These are phyloP conservation scores for Drosophila nikananu DNA, from an alignment of 1,140 invertebrate genomes.

Conservation along the genomic window DNA sequence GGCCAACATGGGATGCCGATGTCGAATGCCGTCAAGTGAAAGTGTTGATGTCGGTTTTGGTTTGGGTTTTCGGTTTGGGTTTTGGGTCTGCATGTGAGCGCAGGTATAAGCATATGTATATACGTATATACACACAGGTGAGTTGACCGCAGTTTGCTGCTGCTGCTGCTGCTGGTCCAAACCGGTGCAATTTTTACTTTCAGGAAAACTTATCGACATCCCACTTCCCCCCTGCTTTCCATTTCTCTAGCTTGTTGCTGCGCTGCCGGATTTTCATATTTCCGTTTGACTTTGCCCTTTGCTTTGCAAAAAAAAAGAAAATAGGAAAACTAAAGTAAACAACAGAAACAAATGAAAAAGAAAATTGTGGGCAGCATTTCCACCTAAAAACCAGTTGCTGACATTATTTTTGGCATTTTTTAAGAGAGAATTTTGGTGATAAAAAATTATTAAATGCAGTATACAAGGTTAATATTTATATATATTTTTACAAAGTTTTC, in stretches of 20 bases:
- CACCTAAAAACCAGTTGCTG: not conserved
- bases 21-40: constrained; percentile 27
- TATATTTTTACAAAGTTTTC: not conserved
- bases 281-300: constrained; percentile 34
- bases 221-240: constrained; percentile 9
- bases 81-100: constrained; percentile 9
- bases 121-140: not conserved
- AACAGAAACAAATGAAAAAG: not conserved
- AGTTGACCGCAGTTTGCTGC: constrained; percentile 16
- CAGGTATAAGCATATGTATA: not conserved
- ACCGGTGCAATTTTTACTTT: constrained; percentile 45
- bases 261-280: constrained; percentile 7
- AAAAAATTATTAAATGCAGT: not conserved
- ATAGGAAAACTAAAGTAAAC: not conserved
- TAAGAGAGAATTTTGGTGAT: not conserved
- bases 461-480: not conserved
- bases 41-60: constrained; percentile 17
- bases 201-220: constrained; percentile 37
- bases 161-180: constrained; percentile 17
- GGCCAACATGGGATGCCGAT: constrained; percentile 22
- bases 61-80: constrained; percentile 2
- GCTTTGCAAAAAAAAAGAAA: constrained; percentile 14
- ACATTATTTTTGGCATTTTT: not conserved
- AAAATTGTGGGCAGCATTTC: constrained; percentile 5
- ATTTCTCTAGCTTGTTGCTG: not conserved